Base-by-base conservation (phyloP, 2,797 vertebrate species). In the Chaetodon trifasciatus region DNA sequence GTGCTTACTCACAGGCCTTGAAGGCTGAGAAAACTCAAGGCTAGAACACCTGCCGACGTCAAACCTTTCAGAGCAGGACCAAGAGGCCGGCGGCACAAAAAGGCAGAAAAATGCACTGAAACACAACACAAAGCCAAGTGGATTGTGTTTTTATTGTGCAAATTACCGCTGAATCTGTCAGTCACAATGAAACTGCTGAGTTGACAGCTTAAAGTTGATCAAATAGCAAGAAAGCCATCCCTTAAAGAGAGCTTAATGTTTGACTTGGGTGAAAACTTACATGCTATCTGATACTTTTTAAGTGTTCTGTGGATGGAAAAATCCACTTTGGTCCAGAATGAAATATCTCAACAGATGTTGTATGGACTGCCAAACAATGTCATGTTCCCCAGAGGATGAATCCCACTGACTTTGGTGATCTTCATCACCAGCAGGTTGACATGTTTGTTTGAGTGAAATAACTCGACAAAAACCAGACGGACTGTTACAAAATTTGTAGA, bases 1-100 rank as follows among this genome's bases (percentile, higher is more conserved):
- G 5, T 81, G 72, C 76, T 85, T 70, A 82, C 73, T 71, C 70
- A 87, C 56, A 81, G 73, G 69, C 83, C 83, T 64, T 55, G 39
- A 79, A 73, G 65, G 67, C 76, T 69, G 49, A 74, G 40, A 73
- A 80, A 71, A 83, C 63, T 46, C 55, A 65, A 77, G 65, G 72
- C 82, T 58, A 11, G 16, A 78, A 63, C 65, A 77, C 60, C 67
- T 79, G 72, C 42, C 9, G 12, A 21, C 8, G 10, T 70, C 50
- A 53, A 50, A 56, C 60, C 55, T n/a, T 78, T 70, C 39, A 72
- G 23, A 69, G 74, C 39, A 55, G 67, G 8, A 37, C 8, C 1
- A 28, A 63, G n/a, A 16, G 44, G 23, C 1, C 57, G 6, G 39
- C 9, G 46, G 49, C 60, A n/a, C 32, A 46, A 12, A 68, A 46